Conservation (phyloP, 2,113 vertebrate species). For the Lipotes vexillifer region DNA sequence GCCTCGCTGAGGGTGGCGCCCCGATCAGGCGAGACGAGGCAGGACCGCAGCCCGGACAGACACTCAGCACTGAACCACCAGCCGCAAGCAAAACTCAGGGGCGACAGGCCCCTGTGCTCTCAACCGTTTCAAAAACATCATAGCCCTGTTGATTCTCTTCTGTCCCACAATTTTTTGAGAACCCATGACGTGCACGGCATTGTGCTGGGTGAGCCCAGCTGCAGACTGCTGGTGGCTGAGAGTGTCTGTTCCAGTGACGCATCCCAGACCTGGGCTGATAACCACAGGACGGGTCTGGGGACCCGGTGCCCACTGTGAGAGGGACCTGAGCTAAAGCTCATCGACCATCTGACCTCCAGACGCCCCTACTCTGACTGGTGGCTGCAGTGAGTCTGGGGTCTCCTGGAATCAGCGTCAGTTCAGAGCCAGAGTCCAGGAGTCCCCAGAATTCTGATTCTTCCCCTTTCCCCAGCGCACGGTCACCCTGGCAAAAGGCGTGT, state of each 20-base stretch:
- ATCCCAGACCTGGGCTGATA: background rate
- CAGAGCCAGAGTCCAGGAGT: background rate
- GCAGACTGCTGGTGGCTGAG: fast-evolving
- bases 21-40: background rate
- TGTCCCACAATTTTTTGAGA: fast-evolving
- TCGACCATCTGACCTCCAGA: fast-evolving
- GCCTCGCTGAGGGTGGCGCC: background rate
- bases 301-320: background rate
- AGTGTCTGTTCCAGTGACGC: background rate
- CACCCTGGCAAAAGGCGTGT: too few species aligned
- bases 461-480: background rate
- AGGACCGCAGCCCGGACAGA: background rate
- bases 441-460: background rate
- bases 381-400: background rate
- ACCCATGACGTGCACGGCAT: fast-evolving
- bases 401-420: background rate
- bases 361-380: background rate
- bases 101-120: background rate
- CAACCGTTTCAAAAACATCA: too few species aligned
- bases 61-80: fast-evolving
- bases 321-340: background rate
- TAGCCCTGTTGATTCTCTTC: background rate
- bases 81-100: background rate
- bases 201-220: background rate
- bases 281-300: background rate